A percentile compares a stretch with the other conserved stretches of the same genome.
These are phyloP conservation scores for Acanthopleura granulata DNA, from an alignment of 2,888 invertebrate species.

Conservation along the genomic window DNA sequence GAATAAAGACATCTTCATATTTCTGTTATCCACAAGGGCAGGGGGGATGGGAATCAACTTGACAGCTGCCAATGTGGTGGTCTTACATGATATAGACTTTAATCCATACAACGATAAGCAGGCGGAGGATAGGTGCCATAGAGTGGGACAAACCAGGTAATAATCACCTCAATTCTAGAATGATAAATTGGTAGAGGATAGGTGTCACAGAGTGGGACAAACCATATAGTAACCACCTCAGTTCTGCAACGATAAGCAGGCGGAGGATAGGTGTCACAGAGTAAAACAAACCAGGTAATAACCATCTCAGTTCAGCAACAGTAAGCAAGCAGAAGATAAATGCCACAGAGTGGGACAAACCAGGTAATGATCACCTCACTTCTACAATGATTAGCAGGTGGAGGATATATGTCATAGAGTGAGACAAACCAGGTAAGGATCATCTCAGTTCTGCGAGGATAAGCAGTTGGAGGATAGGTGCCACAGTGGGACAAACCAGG, in stretches of 20 bases:
- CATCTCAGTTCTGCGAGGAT: no score
- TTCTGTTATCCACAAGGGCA: constrained; percentile 91
- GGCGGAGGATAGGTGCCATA: constrained; percentile 88
- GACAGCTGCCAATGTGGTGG: constrained; percentile 90
- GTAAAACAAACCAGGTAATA: no score
- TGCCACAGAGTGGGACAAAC: constrained; percentile 78
- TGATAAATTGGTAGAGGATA: no score
- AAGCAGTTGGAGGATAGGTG: no score
- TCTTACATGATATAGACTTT: constrained; percentile 97
- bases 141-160: constrained; percentile 76
- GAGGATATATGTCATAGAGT: no score
- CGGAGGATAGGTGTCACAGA: no score
- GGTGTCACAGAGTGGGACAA: no score
- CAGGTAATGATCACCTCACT: constrained; percentile 63
- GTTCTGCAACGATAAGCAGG: no score
- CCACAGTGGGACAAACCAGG: no score
- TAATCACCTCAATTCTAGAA: not conserved
- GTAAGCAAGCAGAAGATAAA: constrained; percentile 95
- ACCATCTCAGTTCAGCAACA: constrained; percentile 78
- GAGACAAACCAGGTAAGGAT: no score
- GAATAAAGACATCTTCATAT: constrained; percentile 85
- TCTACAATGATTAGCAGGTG: no score
- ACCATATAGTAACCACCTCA: no score
- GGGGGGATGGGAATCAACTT: constrained; percentile 78
- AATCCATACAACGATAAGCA: constrained; percentile 98